These are phyloP conservation scores for Melanotaenia pygmaea DNA, from an alignment of 2,797 vertebrate species.

Conservation along the genomic window DNA sequence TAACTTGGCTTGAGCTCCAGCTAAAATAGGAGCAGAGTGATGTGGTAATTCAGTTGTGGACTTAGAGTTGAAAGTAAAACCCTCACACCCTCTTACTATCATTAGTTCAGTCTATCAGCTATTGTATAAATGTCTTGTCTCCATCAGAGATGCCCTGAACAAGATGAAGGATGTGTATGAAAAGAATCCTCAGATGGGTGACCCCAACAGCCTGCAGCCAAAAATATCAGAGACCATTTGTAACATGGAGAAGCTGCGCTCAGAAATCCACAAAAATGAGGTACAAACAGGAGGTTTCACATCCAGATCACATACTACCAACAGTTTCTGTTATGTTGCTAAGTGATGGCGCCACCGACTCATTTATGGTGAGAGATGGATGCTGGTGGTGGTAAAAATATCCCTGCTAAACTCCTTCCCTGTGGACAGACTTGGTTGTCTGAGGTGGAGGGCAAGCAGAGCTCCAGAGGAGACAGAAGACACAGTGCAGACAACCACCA, in stretches of 20 bases:
- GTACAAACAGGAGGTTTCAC: slow-evolving; percentile 63
- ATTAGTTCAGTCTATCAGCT: not conserved
- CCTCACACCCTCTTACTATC: not conserved
- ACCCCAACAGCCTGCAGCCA: slow-evolving; percentile 94
- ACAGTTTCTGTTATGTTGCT: not conserved
- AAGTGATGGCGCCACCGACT: slow-evolving; percentile 3
- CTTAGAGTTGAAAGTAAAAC: not conserved
- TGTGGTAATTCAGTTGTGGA: not conserved
- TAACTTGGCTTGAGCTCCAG: not conserved
- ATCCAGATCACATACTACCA: not conserved
- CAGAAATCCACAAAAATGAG: slow-evolving; percentile 98
- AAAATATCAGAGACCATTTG: slow-evolving; percentile 96
- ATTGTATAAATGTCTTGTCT: not conserved
- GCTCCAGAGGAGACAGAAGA: slow-evolving; percentile 89
- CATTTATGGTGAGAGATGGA: not conserved
- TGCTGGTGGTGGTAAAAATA: not conserved
- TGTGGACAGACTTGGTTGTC: slow-evolving; percentile 91
- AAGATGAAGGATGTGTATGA: slow-evolving; percentile 99
- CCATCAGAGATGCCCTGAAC: slow-evolving; percentile 93
- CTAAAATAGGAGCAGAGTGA: not conserved
- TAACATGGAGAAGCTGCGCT: slow-evolving; percentile 95
- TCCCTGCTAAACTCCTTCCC: not conserved
- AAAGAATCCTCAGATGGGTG: slow-evolving; percentile 98
- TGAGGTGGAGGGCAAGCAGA: slow-evolving; percentile 96
- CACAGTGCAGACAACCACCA: slow-evolving; percentile 98